Evolutionary conservation across 2,797 vertebrate species (phyloP).

Genomic region (Pseudomugil tenellus): DNA sequence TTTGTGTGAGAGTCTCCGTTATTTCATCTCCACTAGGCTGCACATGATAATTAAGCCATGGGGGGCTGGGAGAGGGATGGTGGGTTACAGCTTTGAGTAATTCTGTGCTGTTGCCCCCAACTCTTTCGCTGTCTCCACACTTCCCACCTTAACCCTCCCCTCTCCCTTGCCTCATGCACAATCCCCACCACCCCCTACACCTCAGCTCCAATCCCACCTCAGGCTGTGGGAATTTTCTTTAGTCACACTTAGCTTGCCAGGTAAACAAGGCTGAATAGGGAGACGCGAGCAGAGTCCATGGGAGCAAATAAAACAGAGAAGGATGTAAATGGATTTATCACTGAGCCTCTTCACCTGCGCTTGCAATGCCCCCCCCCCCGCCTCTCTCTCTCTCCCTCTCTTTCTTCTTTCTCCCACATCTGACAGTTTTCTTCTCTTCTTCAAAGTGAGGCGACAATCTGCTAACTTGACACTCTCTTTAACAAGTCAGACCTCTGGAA

Average conservation of each 20-base stretch:
- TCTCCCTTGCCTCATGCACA: conserved; percentile 20
- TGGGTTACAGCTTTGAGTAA: conserved; percentile 88
- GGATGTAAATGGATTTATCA: conserved; percentile 87
- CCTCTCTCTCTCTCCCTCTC: no score
- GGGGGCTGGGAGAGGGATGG: conserved; percentile 84
- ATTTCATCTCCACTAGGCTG: conserved; percentile 89
- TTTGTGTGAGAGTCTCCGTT: conserved; percentile 84
- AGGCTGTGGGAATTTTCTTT: conserved; percentile 91
- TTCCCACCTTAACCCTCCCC: conserved; percentile 52
- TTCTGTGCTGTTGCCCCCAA: conserved; percentile 56
- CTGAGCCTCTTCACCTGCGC: conserved; percentile 54
- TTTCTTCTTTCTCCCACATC: no score
- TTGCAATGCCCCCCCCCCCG: conserved; percentile 31
- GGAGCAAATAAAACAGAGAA: conserved; percentile 83
- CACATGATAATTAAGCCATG: conserved; percentile 90
- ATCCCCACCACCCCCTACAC: conserved; percentile 48
- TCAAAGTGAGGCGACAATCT: conserved; percentile 55
- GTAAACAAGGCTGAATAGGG: conserved; percentile 90
- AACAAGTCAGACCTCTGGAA: conserved; percentile 79
- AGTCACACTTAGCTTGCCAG: conserved; percentile 92
- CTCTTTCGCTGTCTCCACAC: conserved; percentile 52
- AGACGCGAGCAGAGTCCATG: conserved; percentile 75
- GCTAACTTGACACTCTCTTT: conserved; percentile 79
- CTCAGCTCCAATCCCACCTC: conserved; percentile 77
- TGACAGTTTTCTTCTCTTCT: conserved; percentile 24